Conservation (phyloP, 2,888 invertebrate genomes). For the Arenicola marina region DNA sequence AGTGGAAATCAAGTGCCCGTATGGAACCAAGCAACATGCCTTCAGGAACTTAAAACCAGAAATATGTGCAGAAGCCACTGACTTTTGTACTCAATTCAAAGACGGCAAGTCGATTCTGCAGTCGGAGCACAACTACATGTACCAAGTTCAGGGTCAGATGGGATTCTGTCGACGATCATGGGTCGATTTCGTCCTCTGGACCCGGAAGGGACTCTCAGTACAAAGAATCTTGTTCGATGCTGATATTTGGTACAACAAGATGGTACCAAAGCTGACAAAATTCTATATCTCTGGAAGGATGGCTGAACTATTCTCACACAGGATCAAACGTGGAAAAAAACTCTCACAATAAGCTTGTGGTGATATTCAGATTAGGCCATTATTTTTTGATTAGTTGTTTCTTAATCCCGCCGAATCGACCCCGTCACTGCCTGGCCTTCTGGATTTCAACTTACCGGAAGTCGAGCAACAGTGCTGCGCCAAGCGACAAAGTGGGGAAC, state of each 20-base stretch:
- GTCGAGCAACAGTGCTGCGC: too few relatives aligned
- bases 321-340: not conserved
- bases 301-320: not conserved
- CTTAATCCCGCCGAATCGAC: too few relatives aligned
- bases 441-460: too few relatives aligned
- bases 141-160: conserved; percentile 3
- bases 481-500: too few relatives aligned
- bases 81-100: not conserved
- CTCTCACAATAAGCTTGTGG: too few relatives aligned
- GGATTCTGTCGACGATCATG: not conserved
- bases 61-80: not conserved
- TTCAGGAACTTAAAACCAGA: not conserved
- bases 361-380: too few relatives aligned
- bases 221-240: not conserved
- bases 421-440: too few relatives aligned
- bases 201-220: not conserved
- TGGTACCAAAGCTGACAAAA: not conserved
- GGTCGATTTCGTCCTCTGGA: conserved; percentile 2
- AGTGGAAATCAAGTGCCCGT: conserved; percentile 1
- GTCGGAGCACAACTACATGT: conserved; percentile 3
- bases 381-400: too few relatives aligned
- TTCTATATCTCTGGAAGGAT: not conserved
- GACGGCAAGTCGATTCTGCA: not conserved
- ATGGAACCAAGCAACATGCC: not conserved
- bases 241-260: not conserved